Evolutionary conservation across 2,888 invertebrate genomes (phyloP), one percentile per base, ranked within the genome.

Genomic region (Nysson spinosus): DNA sequence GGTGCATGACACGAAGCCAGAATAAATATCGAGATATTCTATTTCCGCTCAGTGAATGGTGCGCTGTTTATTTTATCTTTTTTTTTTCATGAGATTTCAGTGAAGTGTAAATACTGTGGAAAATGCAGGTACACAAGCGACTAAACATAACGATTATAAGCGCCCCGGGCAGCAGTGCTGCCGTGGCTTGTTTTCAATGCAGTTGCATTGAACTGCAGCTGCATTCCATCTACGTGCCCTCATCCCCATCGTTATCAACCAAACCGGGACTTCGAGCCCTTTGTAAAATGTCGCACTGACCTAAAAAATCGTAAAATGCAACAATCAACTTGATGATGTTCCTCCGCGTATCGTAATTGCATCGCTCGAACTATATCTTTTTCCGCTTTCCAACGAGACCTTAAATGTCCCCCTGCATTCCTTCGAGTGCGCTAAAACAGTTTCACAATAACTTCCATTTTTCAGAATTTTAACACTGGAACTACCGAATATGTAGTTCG

Each of bases 61-160:
- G 35, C 52, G 56, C 32, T 77, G 77, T 75, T 75, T 77, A 74
- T 77, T 75, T 74, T 77, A 75, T 75, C 71, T 71, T 68, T 75
- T n/a, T n/a, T n/a, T 75, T 77, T 77, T 69, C 69, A 75, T 62
- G 75, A 77, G 78, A 77, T 75, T 77, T 75, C 75, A 69, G 61
- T 43, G 55, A 75, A 72, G 75, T 72, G 75, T 75, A 76, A 76
- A 76, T 77, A 76, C 58, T 37, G 66, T 60, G 72, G 75, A 75
- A 76, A 77, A 77, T 76, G 75, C 72, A 69, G 75, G 72, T 62
- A 72, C 69, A 69, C 78, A 65, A 74, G 78, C 75, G 78, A 75
- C 78, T 77, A 77, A 76, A 76, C 78, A 76, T 72, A 76, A 77
- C 78, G 78, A 77, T 77, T 75, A 76, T 72, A 76, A 77, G 69